Percentiles rank a stretch among this genome's conserved stretches.
These are phyloP conservation scores for Pogoniulus pusillus DNA, from an alignment of 2,797 vertebrate species.

Conservation along the genomic window DNA sequence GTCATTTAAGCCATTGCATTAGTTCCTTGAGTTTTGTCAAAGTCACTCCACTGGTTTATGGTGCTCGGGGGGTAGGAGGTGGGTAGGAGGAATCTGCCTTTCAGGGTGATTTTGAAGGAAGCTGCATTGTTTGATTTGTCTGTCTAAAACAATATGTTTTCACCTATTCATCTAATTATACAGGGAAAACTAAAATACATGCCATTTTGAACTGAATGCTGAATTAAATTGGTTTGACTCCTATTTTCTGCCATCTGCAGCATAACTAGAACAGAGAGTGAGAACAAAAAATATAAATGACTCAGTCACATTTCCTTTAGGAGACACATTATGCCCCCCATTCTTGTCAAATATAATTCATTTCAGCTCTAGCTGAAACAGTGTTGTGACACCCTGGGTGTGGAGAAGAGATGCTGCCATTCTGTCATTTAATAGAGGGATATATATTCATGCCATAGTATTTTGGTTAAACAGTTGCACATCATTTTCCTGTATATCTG, in stretches of 20 bases:
- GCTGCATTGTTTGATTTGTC: slow-evolving; percentile 19
- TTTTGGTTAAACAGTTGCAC: slow-evolving; percentile 5
- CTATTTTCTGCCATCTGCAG: slow-evolving; percentile 61
- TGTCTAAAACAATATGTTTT: slow-evolving; percentile 29
- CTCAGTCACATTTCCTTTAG: slow-evolving; percentile 53
- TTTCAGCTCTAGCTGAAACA: not conserved
- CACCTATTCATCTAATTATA: slow-evolving; percentile 53
- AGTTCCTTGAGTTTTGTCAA: not conserved
- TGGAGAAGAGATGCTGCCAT: not conserved
- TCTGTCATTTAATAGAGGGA: not conserved
- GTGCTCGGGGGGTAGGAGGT: not conserved
- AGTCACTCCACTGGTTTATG: not conserved
- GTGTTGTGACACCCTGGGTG: not conserved
- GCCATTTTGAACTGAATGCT: slow-evolving; percentile 58
- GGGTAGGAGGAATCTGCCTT: slow-evolving; percentile 13
- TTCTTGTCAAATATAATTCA: slow-evolving; percentile 53
- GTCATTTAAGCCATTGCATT: not conserved
- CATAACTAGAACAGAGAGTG: slow-evolving; percentile 43
- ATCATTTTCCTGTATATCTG: slow-evolving; percentile 7
- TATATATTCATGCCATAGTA: not conserved
- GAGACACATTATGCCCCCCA: slow-evolving; percentile 8
- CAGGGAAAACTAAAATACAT: slow-evolving; percentile 33
- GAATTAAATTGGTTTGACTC: slow-evolving; percentile 60
- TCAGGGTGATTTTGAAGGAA: slow-evolving; percentile 31
- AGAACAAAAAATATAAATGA: slow-evolving; percentile 59